Percentiles rank a stretch among this genome's conserved stretches.
Conservation (phyloP, 2,113 vertebrate genomes). For the Eptesicus fuscus region DNA sequence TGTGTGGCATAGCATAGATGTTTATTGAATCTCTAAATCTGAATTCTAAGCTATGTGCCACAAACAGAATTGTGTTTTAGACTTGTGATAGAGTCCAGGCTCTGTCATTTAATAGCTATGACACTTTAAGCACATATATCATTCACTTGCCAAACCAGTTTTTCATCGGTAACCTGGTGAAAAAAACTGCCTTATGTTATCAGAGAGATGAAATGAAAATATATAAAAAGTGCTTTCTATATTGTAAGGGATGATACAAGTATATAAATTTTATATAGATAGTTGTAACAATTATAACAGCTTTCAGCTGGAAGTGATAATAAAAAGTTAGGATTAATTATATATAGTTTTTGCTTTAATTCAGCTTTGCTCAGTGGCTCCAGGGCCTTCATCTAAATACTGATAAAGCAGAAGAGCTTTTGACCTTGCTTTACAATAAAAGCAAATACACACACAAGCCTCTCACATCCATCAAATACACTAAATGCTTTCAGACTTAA, state of each 20-base stretch:
- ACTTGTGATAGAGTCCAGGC: not conserved
- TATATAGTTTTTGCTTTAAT: not conserved
- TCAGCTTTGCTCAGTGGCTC: not conserved
- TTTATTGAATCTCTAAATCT: not conserved
- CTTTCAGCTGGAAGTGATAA: not conserved
- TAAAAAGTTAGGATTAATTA: not conserved
- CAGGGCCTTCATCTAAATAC: constrained; percentile 7
- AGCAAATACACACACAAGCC: not conserved
- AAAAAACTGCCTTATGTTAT: not conserved
- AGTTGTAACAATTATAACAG: not conserved
- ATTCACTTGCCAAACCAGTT: not conserved
- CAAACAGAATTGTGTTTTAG: not conserved
- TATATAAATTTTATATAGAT: not conserved
- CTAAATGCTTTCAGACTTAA: not conserved
- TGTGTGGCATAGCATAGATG: not conserved
- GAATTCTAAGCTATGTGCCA: not conserved
- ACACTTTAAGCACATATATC: not conserved
- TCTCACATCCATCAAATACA: not conserved
- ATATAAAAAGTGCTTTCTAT: not conserved
- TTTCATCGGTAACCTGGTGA: not conserved
- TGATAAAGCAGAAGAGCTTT: constrained; percentile 22
- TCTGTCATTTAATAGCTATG: not conserved
- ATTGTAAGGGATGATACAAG: not conserved
- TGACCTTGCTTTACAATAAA: constrained; percentile 11
- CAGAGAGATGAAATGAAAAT: not conserved